Evolutionary conservation across 2,113 vertebrate species (phyloP).

Genomic region (Phycodurus eques): DNA sequence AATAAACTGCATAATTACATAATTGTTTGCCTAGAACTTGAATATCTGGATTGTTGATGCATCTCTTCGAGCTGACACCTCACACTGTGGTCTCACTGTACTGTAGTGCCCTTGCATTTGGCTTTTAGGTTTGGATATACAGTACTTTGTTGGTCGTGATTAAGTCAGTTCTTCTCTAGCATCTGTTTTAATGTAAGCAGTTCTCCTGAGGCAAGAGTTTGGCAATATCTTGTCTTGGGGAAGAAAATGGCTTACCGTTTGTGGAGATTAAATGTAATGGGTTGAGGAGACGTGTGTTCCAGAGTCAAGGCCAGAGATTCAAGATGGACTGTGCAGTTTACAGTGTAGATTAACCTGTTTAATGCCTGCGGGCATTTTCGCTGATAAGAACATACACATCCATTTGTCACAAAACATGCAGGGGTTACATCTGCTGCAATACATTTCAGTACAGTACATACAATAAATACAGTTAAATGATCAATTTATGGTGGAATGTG

Average conservation of each 20-base stretch:
- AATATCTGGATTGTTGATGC: slow-evolving; percentile 12
- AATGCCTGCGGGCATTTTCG: slow-evolving; percentile 20
- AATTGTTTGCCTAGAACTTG: background rate
- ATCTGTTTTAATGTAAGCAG: slow-evolving; percentile 56
- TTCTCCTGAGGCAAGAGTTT: slow-evolving; percentile 45
- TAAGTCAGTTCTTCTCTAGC: slow-evolving; percentile 43
- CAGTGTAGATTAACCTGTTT: slow-evolving; percentile 37
- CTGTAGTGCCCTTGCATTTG: slow-evolving; percentile 18
- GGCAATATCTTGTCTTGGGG: slow-evolving; percentile 57
- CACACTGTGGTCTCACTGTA: slow-evolving; percentile 15
- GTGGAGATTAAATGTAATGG: slow-evolving; percentile 60
- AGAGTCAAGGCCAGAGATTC: slow-evolving; percentile 39
- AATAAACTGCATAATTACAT: background rate
- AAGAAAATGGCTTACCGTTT: slow-evolving; percentile 50
- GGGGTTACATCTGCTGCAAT: slow-evolving; percentile 1
- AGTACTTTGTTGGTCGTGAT: slow-evolving; percentile 48
- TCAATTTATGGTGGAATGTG: background rate
- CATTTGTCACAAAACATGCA: slow-evolving; percentile 8
- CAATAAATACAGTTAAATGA: background rate
- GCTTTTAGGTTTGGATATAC: slow-evolving; percentile 10
- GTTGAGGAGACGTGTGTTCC: slow-evolving; percentile 31
- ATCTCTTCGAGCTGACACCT: slow-evolving; percentile 36
- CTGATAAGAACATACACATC: slow-evolving; percentile 22
- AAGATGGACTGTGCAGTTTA: slow-evolving; percentile 38
- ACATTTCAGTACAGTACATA: background rate